Conservation (phyloP, 1,140 invertebrate species). For the Aleiodes sp. region DNA sequence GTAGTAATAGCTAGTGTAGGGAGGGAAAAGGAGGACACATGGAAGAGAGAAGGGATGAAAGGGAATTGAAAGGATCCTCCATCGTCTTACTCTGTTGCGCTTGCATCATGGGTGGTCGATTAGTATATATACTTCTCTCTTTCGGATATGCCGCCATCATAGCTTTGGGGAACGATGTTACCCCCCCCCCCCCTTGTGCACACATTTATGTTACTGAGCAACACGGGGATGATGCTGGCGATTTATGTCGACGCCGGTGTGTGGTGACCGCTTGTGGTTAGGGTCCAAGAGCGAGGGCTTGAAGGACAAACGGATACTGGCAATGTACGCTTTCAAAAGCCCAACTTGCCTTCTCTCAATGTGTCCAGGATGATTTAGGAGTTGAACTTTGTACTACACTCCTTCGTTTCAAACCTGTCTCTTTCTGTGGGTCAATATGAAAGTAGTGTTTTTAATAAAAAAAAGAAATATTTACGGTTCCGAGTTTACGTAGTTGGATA, state of each 20-base stretch:
- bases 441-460: neutral
- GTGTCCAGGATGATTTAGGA: constrained; percentile 25
- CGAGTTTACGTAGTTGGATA: too few relatives aligned
- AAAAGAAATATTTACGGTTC: too few relatives aligned
- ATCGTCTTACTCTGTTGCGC: neutral
- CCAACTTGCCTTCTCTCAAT: constrained; percentile 14
- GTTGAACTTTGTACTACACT: constrained; percentile 23
- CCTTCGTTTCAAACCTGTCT: constrained; percentile 1
- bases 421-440: constrained; percentile 24
- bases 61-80: constrained; percentile 11
- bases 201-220: neutral
- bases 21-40: neutral
- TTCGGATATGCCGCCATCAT: constrained; percentile 17
- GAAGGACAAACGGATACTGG: constrained; percentile 2
- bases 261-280: constrained; percentile 28
- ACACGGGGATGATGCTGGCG: constrained; percentile 19
- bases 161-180: neutral
- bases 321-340: neutral
- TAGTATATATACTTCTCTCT: neutral
- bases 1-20: neutral
- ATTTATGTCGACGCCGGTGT: constrained; percentile 33
- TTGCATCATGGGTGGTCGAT: constrained; percentile 1
- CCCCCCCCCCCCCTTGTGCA: neutral
- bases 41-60: constrained; percentile 12
- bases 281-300: neutral